Percentiles rank a stretch among this genome's conserved stretches.
Evolutionary conservation across 2,113 vertebrate species (phyloP).

Genomic region (Noturus placidus): DNA sequence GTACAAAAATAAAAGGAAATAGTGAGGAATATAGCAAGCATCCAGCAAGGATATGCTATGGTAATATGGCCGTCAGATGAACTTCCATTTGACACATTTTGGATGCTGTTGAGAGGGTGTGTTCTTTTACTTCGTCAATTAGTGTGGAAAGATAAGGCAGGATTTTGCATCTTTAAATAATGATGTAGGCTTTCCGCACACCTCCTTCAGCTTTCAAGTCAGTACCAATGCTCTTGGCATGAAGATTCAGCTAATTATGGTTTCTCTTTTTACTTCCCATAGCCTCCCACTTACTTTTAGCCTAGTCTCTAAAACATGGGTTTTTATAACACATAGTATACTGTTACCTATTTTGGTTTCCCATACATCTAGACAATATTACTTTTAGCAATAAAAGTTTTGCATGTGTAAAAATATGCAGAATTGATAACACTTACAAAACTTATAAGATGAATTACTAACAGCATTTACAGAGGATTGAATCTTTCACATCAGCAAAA

Average conservation of each 20-base stretch:
- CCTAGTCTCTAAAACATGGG: neutral
- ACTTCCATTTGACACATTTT: constrained; percentile 53
- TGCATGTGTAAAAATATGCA: neutral
- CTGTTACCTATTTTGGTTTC: neutral
- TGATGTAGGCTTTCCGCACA: neutral
- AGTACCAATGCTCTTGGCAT: neutral
- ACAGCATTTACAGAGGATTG: neutral
- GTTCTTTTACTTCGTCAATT: constrained; percentile 12
- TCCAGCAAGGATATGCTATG: constrained; percentile 38
- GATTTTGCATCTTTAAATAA: constrained; percentile 22
- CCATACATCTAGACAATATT: neutral
- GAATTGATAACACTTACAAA: neutral
- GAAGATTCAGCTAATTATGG: constrained; percentile 1
- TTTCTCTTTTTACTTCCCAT: neutral
- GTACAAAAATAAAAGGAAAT: constrained; percentile 39
- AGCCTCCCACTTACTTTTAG: neutral
- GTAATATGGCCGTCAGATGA: constrained; percentile 61
- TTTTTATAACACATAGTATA: neutral
- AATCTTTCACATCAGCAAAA: neutral
- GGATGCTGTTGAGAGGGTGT: constrained; percentile 30
- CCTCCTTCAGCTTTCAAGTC: constrained; percentile 20
- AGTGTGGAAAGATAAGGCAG: constrained; percentile 27
- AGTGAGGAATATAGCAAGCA: constrained; percentile 20
- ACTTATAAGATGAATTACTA: neutral
- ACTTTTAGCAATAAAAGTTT: neutral